A percentile compares a stretch with the other conserved stretches of the same genome.
Evolutionary conservation across 2,888 invertebrate species (phyloP).

Genomic region (Lacanobia oleracea): DNA sequence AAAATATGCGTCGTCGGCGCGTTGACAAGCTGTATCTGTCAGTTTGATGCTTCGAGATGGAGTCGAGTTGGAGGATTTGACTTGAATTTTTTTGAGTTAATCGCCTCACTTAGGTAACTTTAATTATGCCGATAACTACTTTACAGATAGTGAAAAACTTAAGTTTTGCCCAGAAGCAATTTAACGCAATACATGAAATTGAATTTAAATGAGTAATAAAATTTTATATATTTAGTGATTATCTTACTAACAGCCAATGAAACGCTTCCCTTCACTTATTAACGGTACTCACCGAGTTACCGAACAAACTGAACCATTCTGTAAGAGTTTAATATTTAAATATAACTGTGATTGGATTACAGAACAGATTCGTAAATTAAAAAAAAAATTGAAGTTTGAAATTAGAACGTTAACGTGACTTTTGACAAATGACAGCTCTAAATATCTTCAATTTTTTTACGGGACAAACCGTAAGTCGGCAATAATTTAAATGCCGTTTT

Average conservation of each 20-base stretch:
- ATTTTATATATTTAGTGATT: constrained; percentile 7
- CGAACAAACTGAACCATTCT: constrained; percentile 16
- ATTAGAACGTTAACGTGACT: not conserved
- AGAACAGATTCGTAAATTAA: not conserved
- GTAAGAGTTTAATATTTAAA: not conserved
- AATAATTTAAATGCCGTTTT: not conserved
- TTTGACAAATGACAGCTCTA: not conserved
- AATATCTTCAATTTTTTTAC: not conserved
- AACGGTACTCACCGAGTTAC: constrained; percentile 3
- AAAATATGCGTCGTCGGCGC: no score
- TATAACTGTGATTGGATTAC: not conserved
- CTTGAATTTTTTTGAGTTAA: not conserved
- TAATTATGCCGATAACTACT: not conserved
- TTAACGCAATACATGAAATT: not conserved
- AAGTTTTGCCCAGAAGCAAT: not conserved
- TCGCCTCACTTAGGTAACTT: not conserved
- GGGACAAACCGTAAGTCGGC: not conserved
- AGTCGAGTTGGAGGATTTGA: no score
- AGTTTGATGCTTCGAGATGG: no score
- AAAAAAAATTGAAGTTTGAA: not conserved
- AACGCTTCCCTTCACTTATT: constrained; percentile 24
- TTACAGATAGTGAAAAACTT: not conserved
- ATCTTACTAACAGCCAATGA: not conserved
- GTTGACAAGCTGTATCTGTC: no score
- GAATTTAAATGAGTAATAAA: constrained; percentile 9